Evolutionary conservation across 2,113 vertebrate species (phyloP).

Genomic region (Dipodomys ordii): DNA sequence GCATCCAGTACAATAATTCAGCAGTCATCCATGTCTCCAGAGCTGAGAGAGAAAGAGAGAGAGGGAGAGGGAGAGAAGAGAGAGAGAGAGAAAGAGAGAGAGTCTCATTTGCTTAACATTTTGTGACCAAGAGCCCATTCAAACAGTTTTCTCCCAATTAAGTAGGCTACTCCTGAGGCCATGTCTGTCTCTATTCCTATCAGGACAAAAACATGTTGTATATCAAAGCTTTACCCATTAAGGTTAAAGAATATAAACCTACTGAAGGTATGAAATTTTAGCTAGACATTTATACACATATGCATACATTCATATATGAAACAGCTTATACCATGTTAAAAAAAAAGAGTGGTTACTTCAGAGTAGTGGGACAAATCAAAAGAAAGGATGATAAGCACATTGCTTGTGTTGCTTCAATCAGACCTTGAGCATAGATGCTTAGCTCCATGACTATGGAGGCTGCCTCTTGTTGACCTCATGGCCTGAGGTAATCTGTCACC

Average conservation of each 20-base stretch:
- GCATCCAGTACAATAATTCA: neutral
- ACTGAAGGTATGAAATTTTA: conserved; percentile 3
- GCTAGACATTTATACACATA: neutral
- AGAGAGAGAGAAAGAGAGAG: conserved; percentile 12
- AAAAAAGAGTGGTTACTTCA: conserved; percentile 42
- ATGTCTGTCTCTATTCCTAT: conserved; percentile 31
- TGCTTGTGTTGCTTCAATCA: conserved; percentile 22
- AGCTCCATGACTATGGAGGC: neutral
- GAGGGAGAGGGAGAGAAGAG: neutral
- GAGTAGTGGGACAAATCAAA: neutral
- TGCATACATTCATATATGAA: neutral
- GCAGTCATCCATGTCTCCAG: neutral
- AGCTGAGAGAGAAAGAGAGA: conserved; percentile 4
- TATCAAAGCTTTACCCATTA: conserved; percentile 37
- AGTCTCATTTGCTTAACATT: conserved; percentile 51
- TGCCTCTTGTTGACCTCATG: neutral
- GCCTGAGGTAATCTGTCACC: neutral
- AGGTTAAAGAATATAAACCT: neutral
- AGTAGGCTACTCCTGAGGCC: conserved; percentile 44
- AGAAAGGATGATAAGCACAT: conserved; percentile 7
- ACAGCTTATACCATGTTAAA: neutral
- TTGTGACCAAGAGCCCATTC: conserved; percentile 67
- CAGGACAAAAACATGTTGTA: conserved; percentile 48
- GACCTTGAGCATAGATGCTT: conserved; percentile 48
- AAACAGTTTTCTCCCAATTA: conserved; percentile 67